Evolutionary conservation across 2,113 vertebrate genomes (phyloP).

Genomic region (Ceuthmochares aereus): DNA sequence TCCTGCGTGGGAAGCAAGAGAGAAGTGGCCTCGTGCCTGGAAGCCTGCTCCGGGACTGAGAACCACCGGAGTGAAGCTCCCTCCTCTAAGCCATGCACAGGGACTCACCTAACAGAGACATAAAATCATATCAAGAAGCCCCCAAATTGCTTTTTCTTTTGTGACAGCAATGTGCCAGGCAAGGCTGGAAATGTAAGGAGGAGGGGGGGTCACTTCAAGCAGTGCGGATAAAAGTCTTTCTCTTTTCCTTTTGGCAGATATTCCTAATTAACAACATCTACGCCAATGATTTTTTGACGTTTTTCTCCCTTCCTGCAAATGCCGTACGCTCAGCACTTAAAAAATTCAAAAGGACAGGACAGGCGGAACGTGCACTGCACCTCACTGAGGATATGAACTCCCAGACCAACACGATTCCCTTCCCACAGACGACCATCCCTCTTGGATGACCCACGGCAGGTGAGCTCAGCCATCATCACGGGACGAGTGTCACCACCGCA

Average conservation of each 20-base stretch:
- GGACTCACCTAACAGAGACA: not conserved
- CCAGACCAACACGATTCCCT: not conserved
- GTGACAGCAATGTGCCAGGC: not conserved
- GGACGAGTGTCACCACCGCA: not conserved
- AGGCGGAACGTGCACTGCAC: not conserved
- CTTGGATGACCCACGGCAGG: rapidly evolving
- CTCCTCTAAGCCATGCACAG: not conserved
- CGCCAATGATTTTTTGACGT: not conserved
- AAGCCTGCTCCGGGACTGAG: not conserved
- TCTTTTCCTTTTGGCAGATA: not conserved
- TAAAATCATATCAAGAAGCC: not conserved
- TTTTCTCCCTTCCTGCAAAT: not conserved
- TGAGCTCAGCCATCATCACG: not conserved
- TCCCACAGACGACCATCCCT: not conserved
- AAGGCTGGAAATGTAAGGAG: not conserved
- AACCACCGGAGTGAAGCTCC: not conserved
- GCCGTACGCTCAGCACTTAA: rapidly evolving
- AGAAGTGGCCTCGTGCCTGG: not conserved
- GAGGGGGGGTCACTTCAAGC: not conserved
- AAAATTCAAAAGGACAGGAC: not conserved
- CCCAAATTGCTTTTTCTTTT: not conserved
- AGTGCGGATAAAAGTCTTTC: not conserved
- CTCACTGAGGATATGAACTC: not conserved
- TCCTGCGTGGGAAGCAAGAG: rapidly evolving
- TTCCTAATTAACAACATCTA: not conserved